Evolutionary conservation across 2,797 vertebrate genomes (phyloP).

Genomic region (Hypotaenidia philippensis): DNA sequence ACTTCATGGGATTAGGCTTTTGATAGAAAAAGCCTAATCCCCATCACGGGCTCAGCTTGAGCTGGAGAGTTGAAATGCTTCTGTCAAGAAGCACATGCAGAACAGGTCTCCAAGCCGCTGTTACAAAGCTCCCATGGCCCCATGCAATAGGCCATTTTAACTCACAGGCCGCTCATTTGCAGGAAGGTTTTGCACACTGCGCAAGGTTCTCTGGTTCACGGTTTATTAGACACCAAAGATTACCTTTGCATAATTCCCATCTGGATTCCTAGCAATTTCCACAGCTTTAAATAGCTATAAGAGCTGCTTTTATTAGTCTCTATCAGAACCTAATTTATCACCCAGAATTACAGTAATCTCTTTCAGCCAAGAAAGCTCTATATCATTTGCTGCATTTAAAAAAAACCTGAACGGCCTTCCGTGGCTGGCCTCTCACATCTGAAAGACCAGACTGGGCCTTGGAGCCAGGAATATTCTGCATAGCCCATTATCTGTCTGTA

Average conservation of each 20-base stretch:
- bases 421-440: not conserved
- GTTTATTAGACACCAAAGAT: not conserved
- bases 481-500: not conserved
- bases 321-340: not conserved
- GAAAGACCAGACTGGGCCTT: not conserved
- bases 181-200: not conserved
- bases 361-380: not conserved
- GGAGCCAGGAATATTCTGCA: not conserved
- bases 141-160: not conserved
- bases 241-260: not conserved
- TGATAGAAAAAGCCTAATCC: not conserved
- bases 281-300: not conserved
- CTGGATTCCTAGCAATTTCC: not conserved
- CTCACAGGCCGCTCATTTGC: rapidly evolving
- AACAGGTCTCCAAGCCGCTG: not conserved
- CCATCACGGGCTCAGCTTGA: not conserved
- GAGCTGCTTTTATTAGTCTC: not conserved
- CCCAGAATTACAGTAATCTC: not conserved
- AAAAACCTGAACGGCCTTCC: not conserved
- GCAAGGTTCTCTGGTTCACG: not conserved
- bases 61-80: not conserved
- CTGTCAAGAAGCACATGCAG: not conserved
- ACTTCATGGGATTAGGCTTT: not conserved
- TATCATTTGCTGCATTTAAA: not conserved
- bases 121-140: not conserved